These are phyloP conservation scores for Phylloscopus collybita DNA, from an alignment of 2,797 vertebrate genomes.

Conservation along the genomic window DNA sequence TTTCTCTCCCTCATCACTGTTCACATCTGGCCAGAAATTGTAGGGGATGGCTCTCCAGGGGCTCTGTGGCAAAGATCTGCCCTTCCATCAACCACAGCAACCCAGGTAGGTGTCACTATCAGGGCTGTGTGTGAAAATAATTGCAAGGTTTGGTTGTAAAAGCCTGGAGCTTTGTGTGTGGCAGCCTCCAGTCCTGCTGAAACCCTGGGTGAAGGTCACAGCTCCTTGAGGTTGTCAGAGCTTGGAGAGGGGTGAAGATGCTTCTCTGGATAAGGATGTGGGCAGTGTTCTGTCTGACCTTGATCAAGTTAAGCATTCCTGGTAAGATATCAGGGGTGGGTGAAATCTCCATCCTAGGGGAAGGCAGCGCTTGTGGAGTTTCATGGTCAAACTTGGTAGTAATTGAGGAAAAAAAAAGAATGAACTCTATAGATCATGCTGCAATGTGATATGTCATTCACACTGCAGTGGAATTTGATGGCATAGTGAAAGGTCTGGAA, in stretches of 20 bases:
- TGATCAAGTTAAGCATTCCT: neutral
- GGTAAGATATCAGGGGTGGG: neutral
- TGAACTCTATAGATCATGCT: neutral
- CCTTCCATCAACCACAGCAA: neutral
- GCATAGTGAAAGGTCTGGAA: neutral
- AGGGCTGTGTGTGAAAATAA: neutral
- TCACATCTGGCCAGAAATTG: neutral
- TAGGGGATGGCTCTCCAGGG: neutral
- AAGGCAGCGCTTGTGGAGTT: neutral
- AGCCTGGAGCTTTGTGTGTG: neutral
- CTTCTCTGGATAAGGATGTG: neutral
- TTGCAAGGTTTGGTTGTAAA: neutral
- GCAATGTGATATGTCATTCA: neutral
- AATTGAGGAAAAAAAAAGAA: neutral
- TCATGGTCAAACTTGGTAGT: neutral
- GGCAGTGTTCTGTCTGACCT: neutral
- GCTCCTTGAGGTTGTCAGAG: neutral
- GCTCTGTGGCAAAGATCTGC: neutral
- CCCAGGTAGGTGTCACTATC: accelerated
- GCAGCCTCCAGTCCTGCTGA: neutral
- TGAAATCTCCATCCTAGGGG: neutral
- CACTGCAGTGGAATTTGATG: neutral
- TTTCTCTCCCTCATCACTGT: neutral
- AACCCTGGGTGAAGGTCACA: neutral
- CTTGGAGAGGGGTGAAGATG: neutral